Evolutionary conservation across 2,888 invertebrate genomes (phyloP), one percentile per base, ranked within the genome.

Genomic region (Thera obeliscata): DNA sequence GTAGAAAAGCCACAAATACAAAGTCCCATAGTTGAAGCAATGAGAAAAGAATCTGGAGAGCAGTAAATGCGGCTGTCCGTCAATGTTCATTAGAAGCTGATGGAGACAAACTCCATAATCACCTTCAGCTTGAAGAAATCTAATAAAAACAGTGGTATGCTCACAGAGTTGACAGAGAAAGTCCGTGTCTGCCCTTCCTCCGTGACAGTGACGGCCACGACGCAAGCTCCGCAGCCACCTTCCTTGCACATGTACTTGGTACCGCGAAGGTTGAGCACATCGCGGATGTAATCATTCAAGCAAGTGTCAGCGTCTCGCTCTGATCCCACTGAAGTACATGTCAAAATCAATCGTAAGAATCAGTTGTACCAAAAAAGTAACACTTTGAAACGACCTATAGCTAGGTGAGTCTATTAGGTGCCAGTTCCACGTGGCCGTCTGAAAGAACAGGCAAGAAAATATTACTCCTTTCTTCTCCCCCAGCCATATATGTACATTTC

Each of bases 191-290:
- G 70, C 74, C 87, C 69, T 76, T 84, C 54, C 64, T 78, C 66
- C 74, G 84, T 76, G 79, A 87, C 90, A 3, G 89, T 84, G 22
- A 94, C 94, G 6, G 94, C 87, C 72, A 95, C 95, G 7, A 94
- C 88, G 76, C 96, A 96, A 2, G 94, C 94, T 0, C 96, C 96
- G 74, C 96, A 96, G 2, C 96, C 96, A 0, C 96, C 96, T 78
- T 96, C 96, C 38, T 91, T 88, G 74, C 96, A 96, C 95, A 96
- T 95, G 50, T 87, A 91, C 79, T 96, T 96, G 0, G 96, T 96
- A 2, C 96, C 96, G 11, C 93, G 94, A 1, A 96, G 83, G 57
- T 94, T 90, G 2, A 94, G 90, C 63, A 88, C 84, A 3, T 94
- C 88, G 2, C 96, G 89, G 36, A 96, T 89, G 78, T 94, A 96